Base-by-base conservation (phyloP, 2,113 vertebrate species). In the Rhadina sibilatrix region DNA sequence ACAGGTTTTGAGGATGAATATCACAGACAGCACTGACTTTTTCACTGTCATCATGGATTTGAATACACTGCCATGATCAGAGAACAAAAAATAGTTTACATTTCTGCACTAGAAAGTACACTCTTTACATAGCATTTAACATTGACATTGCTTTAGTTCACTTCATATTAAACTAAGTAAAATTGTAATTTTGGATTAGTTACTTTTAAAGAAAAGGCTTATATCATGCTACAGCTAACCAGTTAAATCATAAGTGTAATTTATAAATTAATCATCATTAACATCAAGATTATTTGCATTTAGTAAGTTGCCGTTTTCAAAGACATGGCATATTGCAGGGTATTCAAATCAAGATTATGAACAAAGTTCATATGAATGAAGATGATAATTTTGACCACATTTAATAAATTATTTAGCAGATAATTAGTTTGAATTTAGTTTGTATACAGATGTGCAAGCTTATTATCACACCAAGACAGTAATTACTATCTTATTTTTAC, bases 371-470 rank as follows among this genome's bases (percentile, higher is more conserved):
- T 35, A 23, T 16, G 22, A 94, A 47, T 6, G 1, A 76, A 49
- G 10, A 89, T 19, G 10, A 90, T 74, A 52, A 88, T 78, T 94
- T 76, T 70, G 54, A 63, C 79, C 85, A 86, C 56, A 40, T 83
- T 89, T 75, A 94, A 86, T 87, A 90, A 80, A 71, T 83, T 59
- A 86, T 78, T 93, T 89, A 96, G 25, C 15, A 92, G 54, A 31
- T 75, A 87, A 94, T 86, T 83, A 72, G 17, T 90, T 75, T 71
- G 50, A 70, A 53, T 83, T 90, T 75, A 60, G 64, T 83, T 85
- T 74, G 64, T 83, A 60, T 70, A 90, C 68, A 93, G 42, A 63
- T 60, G 31, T 40, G 17, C 17, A 88, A 83, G 52, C 47, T 69
- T 93, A 71, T 89, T 88, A 75, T 85, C 60, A 66, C 64, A 75